Percentiles rank a stretch among this genome's conserved stretches.
Evolutionary conservation across 2,797 vertebrate species (phyloP).

Genomic region (Alca torda): DNA sequence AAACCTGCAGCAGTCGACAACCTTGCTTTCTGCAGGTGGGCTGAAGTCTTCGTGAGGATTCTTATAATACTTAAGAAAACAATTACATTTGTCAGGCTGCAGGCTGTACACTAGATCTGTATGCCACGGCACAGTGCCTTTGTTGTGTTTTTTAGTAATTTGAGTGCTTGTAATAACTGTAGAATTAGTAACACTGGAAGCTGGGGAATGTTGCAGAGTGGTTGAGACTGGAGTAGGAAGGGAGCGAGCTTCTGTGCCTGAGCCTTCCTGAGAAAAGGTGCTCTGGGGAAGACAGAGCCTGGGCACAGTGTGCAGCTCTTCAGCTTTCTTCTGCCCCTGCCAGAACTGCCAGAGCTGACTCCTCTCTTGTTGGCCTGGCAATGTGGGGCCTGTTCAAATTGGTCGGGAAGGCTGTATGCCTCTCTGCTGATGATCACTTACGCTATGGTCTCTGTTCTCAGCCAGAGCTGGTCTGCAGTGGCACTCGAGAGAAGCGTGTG

Average conservation of each 20-base stretch:
- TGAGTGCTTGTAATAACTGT: background rate
- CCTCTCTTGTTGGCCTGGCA: background rate
- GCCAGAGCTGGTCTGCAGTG: background rate
- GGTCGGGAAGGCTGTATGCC: rapidly evolving
- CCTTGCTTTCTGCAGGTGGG: slow-evolving; percentile 27
- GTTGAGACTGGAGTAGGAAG: background rate
- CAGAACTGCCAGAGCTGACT: background rate
- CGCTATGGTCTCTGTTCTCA: rapidly evolving
- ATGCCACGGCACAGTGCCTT: background rate
- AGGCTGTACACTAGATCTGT: background rate
- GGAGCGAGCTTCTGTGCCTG: background rate
- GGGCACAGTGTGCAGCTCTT: background rate
- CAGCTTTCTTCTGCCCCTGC: background rate
- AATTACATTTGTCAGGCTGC: background rate
- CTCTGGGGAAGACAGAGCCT: background rate
- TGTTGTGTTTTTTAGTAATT: background rate
- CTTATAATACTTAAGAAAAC: background rate
- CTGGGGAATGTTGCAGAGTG: background rate
- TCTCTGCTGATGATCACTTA: background rate
- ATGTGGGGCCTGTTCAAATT: background rate
- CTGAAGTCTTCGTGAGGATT: background rate
- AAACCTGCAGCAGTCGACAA: background rate
- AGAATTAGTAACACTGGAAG: background rate
- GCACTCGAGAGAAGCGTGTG: background rate
- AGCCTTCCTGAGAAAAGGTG: background rate